Evolutionary conservation across 2,113 vertebrate genomes (phyloP), one percentile per base, ranked within the genome.

Genomic region (Oreochromis tanganicae): DNA sequence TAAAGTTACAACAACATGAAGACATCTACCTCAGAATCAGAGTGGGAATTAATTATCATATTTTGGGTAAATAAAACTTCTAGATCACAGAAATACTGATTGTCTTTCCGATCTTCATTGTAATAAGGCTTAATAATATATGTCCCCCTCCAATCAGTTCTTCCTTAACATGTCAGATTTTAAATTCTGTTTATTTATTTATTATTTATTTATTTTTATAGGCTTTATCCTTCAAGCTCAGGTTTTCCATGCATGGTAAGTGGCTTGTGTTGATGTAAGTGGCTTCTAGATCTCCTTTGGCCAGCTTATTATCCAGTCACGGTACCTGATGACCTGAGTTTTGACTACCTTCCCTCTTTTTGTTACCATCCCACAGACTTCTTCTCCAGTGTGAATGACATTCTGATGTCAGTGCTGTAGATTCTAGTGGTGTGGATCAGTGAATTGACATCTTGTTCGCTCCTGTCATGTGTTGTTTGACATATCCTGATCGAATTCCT

Each of bases 111-210:
- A 90, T 93, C 87, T 92, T 86, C 80, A 90, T 91, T 94, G 91
- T 96, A 95, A 96, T 95, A 81, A 96, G 90, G 85, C 83, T 88
- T 96, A 90, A 95, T 95, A 94, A 95, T 91, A 82, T 92, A 92
- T 88, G 66, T 59, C 83, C 75, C 43, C 63, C 32, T 92, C 85
- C 90, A 94, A 95, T 96, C 95, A 96, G 88, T 91, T 83, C 89
- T 93, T 90, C 90, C 85, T 92, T 90, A 88, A 94, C 92, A 91
- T 94, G 57, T 61, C 14, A 0, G 57, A 61, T 5, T 59, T 16
- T 59, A 5, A 94, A 89, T 90, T 92, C 80, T 87, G 87, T 24
- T 24, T 24, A 24, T 24, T 24, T 24, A 24, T 24, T 24, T 24
- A 24, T 24, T 63, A 94, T 34, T 61, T 34, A 61, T 34, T 34